Percentiles rank a stretch among this genome's conserved stretches.
phyloP scores from a whole-genome alignment of 2,888 invertebrate genomes.

The Plutella xylostella region DNA sequence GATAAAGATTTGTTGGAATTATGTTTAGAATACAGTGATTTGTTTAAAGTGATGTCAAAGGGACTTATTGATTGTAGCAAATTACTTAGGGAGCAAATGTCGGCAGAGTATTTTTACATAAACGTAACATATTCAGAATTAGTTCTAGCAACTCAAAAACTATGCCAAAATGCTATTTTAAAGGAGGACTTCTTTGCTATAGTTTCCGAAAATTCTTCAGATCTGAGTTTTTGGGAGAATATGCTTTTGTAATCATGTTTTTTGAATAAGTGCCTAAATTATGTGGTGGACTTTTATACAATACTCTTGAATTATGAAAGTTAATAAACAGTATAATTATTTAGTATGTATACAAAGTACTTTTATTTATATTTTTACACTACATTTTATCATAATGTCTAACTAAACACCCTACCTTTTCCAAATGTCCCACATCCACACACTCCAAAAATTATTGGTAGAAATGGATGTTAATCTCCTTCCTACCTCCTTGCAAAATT shows the following conservation, averaged over 20 bases:
- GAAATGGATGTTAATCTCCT: too few species aligned
- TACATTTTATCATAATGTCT: too few species aligned
- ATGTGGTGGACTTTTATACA: too few species aligned
- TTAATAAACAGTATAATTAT: too few species aligned
- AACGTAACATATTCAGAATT: slow-evolving; percentile 65
- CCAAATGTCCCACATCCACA: too few species aligned
- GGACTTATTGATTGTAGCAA: slow-evolving; percentile 51
- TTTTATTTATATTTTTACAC: too few species aligned
- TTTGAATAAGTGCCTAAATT: neutral
- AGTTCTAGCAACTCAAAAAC: slow-evolving; percentile 39
- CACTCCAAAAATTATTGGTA: too few species aligned
- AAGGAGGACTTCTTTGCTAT: slow-evolving; percentile 49
- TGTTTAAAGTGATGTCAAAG: slow-evolving; percentile 37
- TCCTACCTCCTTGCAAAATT: too few species aligned
- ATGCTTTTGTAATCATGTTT: slow-evolving; percentile 1
- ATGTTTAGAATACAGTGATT: slow-evolving; percentile 35
- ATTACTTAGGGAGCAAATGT: slow-evolving; percentile 41
- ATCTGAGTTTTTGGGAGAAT: slow-evolving; percentile 35
- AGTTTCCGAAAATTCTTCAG: slow-evolving; percentile 46
- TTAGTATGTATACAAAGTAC: too few species aligned
- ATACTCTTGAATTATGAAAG: too few species aligned
- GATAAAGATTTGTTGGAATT: slow-evolving; percentile 33
- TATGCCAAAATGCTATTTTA: slow-evolving; percentile 44
- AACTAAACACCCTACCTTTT: too few species aligned
- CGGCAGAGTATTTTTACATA: slow-evolving; percentile 47